Base-by-base conservation (phyloP, 23 tunicate species). In the Ciona savignyi region DNA sequence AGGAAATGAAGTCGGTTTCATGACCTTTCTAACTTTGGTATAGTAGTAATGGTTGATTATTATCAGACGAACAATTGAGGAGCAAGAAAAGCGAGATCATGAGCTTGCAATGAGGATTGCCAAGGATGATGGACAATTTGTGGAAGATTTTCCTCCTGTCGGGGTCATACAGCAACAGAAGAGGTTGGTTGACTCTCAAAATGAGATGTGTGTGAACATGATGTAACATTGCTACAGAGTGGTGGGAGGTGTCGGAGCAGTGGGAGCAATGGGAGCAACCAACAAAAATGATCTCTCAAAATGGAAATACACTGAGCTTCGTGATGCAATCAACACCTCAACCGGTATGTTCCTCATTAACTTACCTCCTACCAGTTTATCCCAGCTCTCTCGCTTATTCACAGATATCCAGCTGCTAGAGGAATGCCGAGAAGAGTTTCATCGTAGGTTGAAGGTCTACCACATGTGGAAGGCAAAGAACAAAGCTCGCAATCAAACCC, bases 271-370 rank as follows among this genome's bases (percentile, higher is more conserved):
- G 21, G 4, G 32, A 21, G 51, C 35, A 0, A 30, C 33, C 4
- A 81, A 81, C 35, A 87, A 85, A 63, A 49, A 75, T 34, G 95
- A 95, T 65, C 30, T 95, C 68, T 30, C 99, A 9, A 75, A 77
- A 32, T 95, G 93, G 91, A 84, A 81, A 60, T 95, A 84, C 63
- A 82, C 99, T 29, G 90, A 95, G 29, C 70, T 95, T 19, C 86
- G 99, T 2, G 99, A 95, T 75, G 82, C 95, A 23, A 95, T 95
- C 60, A 95, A 95, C 60, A 95, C 99, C 1, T 88, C 96, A 22
- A 90, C 97, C 26, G 97, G 97, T 90, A n/a, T n/a, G n/a, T n/a
- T n/a, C n/a, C n/a, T n/a, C n/a, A n/a, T n/a, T n/a, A n/a, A n/a
- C n/a, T n/a, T n/a, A n/a, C n/a, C n/a, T n/a, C n/a, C n/a, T n/a